Base-by-base conservation (phyloP, 2,888 invertebrate species). In the Balanococcus diminutus region DNA sequence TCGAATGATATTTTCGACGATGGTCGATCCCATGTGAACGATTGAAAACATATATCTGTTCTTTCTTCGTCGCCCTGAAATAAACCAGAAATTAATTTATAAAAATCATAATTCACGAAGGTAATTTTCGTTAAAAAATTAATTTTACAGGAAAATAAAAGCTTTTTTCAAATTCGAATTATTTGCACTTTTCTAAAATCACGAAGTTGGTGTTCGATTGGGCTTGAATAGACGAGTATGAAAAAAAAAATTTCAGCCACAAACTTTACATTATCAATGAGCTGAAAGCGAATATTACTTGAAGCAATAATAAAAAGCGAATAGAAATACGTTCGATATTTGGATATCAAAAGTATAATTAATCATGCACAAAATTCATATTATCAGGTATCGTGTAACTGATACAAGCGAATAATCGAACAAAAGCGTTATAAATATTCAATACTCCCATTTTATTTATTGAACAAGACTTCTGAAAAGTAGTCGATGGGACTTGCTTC, bases 1-100 rank as follows among this genome's bases (percentile, higher is more conserved):
- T 94, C 92, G 88, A 96, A 92, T 87, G 93, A 93, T 87, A 96
- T 94, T 88, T 95, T 93, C 88, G 95, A 94, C 90, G 94, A 95
- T 67, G 94, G 93, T 87, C 93, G 92, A 90, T 96, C 96, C 86
- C 81, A 86, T n/a, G 32, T 67, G 28, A 86, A 86, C 6, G 86
- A 86, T 31, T 86, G 86, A 90, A 82, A 86, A 67, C 86, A 86
- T n/a, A 84, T 61, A 22, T 86, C 86, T 16, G 85, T 84, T 36
- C 72, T 67, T 28, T 83, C 86, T 75, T 86, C 84, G 19, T 84
- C 87, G 22, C 82, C 82, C 87, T 87, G 32, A 14, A 67, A 1
- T 22, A 72, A 85, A 1, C 0, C 22, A 19, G 11, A 42, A 82
- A 36, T 42, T 16, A 32, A 5, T 9, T 36, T 9, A 2, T 81